Evolutionary conservation across 2,797 vertebrate genomes (phyloP).

Genomic region (Pseudochaenichthys georgianus): DNA sequence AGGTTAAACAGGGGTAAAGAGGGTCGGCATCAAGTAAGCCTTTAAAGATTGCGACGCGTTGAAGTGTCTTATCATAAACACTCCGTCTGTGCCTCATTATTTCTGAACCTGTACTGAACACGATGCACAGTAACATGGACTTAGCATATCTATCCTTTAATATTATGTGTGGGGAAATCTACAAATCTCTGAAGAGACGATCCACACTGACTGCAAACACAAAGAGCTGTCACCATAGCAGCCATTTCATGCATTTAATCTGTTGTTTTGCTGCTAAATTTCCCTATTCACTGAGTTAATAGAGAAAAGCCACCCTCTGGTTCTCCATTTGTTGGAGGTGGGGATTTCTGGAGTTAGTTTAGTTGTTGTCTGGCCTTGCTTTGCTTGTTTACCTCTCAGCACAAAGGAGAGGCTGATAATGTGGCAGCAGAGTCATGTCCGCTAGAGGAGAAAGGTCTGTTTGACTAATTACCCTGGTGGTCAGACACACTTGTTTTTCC

Average conservation of each 20-base stretch:
- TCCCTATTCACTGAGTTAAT: constrained; percentile 49
- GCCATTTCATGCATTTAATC: constrained; percentile 58
- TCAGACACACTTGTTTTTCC: constrained; percentile 67
- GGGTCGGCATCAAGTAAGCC: constrained; percentile 42
- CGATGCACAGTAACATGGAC: constrained; percentile 47
- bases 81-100: constrained; percentile 65
- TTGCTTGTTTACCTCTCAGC: constrained; percentile 75
- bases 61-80: constrained; percentile 73
- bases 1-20: constrained; percentile 47
- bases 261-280: constrained; percentile 55
- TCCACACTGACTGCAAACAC: constrained; percentile 23
- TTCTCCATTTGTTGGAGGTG: constrained; percentile 57
- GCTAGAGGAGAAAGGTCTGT: constrained; percentile 73
- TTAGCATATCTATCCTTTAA: constrained; percentile 26
- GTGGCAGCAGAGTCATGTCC: constrained; percentile 75
- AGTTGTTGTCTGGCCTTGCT: constrained; percentile 70
- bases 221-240: constrained; percentile 26
- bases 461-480: constrained; percentile 81
- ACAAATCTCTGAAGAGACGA: constrained; percentile 7
- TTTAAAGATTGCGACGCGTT: constrained; percentile 41
- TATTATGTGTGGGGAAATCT: constrained; percentile 34
- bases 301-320: constrained; percentile 59
- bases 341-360: constrained; percentile 69
- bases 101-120: constrained; percentile 37
- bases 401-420: constrained; percentile 72